Evolutionary conservation across 23 tunicate genomes (phyloP).

Genomic region (Ascidia mentula): DNA sequence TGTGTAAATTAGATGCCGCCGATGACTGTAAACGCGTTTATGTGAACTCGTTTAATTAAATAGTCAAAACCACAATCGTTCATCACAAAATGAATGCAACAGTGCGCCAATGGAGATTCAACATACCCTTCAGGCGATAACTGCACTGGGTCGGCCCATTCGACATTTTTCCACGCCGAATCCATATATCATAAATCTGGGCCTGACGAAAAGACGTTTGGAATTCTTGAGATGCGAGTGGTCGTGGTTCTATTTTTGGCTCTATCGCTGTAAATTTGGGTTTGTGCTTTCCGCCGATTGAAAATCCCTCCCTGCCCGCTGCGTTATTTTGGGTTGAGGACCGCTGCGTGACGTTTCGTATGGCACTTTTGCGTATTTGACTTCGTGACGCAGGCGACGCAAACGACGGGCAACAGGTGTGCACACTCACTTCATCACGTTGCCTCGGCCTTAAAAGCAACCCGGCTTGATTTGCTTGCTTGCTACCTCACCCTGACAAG

Average conservation of each 20-base stretch:
- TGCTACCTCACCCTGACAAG: background rate
- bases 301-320: background rate
- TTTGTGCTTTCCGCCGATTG: background rate
- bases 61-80: too few relatives aligned
- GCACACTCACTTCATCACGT: background rate
- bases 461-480: background rate
- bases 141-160: too few relatives aligned
- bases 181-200: slow-evolving; percentile 4
- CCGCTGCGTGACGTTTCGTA: slow-evolving; percentile 1
- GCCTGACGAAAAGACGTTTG: background rate
- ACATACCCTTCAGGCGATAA: too few relatives aligned
- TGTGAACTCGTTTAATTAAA: too few relatives aligned
- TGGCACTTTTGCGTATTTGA: slow-evolving; percentile 5
- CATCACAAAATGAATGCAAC: too few relatives aligned
- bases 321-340: slow-evolving; percentile 6
- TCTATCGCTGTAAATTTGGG: background rate
- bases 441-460: background rate
- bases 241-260: background rate
- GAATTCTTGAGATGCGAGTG: background rate
- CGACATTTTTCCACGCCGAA: too few relatives aligned
- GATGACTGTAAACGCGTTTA: too few relatives aligned
- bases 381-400: slow-evolving; percentile 3
- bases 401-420: background rate
- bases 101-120: too few relatives aligned
- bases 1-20: too few relatives aligned